Base-by-base conservation (phyloP, 2,797 vertebrate species). In the Gobio occitaniae region DNA sequence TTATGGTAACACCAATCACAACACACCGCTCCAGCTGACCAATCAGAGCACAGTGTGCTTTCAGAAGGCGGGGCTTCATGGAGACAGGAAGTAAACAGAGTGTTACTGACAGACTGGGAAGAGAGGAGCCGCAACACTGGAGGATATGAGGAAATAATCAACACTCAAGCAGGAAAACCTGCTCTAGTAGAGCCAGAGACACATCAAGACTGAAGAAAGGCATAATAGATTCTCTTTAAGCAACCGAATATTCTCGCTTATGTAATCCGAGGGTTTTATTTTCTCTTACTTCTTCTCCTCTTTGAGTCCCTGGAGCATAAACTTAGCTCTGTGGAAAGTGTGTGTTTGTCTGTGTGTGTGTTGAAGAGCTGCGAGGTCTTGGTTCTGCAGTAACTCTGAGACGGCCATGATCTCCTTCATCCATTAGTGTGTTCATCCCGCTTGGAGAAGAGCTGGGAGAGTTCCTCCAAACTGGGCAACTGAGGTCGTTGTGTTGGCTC, bases 281-380 rank as follows among this genome's bases (percentile, higher is more conserved):
- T 38, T 41, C 17, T 50, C 41, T 79, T 47, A 9, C 36, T 78
- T 8, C 36, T 78, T 84, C 50, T 54, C 36, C 70, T 17, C 44
- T 84, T 82, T 82, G 84, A 85, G 87, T 88, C 89, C 89, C 89
- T 89, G 36, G 90, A 89, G 77, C 90, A 92, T 63, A 92, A 88
- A 94, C 78, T 11, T 78, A 63, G 25, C 81, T 91, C 85, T 84
- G 81, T 93, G 92, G 92, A 92, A 93, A 84, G 85, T 89, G 89
- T 92, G 56, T 8, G 72, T 91, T 68, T 80, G 21, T 29, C 79
- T 82, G 68, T 50, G 13, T 74, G 16, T 77, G 80, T 78, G 92
- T 92, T 94, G 93, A 94, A 94, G 91, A 92, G 92, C 94, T 93
- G 92, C 89, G 88, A 86, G 88, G 91, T 89, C 91, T 92, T 87